Conservation (phyloP, 2,797 vertebrate species). For the Rallus crepitans region DNA sequence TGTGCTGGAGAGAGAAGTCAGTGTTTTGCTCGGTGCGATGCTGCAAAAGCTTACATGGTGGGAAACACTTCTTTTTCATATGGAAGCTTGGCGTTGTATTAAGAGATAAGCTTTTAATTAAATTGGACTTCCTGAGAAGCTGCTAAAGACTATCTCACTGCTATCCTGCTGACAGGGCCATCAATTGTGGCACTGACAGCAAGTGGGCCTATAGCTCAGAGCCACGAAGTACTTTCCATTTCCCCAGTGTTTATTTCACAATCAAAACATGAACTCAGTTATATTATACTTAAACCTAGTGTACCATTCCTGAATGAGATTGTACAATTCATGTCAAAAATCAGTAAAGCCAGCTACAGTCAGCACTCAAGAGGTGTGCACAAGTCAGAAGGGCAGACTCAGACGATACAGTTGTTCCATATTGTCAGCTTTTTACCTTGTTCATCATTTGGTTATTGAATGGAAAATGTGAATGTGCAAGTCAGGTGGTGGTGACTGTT, state of each 20-base stretch:
- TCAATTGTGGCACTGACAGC: neutral
- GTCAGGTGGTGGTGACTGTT: neutral
- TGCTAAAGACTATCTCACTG: neutral
- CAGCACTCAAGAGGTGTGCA: rapidly evolving
- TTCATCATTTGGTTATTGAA: rapidly evolving
- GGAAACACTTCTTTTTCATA: neutral
- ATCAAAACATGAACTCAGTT: neutral
- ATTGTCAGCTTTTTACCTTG: neutral
- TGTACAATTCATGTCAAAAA: neutral
- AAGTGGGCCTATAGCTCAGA: neutral
- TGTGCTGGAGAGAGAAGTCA: neutral
- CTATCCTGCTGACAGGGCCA: neutral
- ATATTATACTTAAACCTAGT: neutral
- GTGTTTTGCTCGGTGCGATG: neutral
- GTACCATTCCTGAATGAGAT: neutral
- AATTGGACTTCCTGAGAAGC: neutral
- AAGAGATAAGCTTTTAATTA: constrained; percentile 42
- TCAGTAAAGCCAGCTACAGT: neutral
- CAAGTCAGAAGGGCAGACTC: neutral
- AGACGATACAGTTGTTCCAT: rapidly evolving
- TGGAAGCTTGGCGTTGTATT: neutral
- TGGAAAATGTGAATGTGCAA: neutral
- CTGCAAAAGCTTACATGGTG: neutral
- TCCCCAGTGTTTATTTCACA: neutral
- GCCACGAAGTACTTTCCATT: neutral